phyloP scores from a whole-genome alignment of 2,888 invertebrate genomes.

The Brachyptera putata region DNA sequence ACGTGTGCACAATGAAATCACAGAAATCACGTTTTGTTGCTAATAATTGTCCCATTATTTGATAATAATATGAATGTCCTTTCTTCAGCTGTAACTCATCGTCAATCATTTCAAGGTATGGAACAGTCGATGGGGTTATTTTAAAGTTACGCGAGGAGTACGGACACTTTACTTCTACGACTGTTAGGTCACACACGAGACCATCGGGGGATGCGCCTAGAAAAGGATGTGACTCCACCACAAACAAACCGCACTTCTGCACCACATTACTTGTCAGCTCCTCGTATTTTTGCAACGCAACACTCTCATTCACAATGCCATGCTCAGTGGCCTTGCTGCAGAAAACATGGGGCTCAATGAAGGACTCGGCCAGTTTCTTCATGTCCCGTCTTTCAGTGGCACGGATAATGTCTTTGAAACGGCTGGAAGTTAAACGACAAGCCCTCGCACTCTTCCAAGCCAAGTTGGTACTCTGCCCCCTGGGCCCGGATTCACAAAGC shows the following conservation, averaged over 20 bases:
- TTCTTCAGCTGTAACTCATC: conserved; percentile 25
- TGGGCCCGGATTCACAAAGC: too few relatives aligned
- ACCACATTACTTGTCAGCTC: conserved; percentile 13
- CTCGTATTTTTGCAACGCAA: conserved; percentile 25
- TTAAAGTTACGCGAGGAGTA: conserved; percentile 16
- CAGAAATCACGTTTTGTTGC: conserved; percentile 28
- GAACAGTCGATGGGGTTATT: conserved; percentile 26
- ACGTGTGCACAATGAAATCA: conserved; percentile 29
- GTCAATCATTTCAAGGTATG: conserved; percentile 24
- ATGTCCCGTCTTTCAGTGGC: conserved; percentile 8
- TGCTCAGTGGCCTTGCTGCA: conserved; percentile 23
- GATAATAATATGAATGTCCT: conserved; percentile 26
- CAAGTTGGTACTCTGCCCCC: neutral
- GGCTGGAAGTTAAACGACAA: neutral
- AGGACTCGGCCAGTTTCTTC: neutral
- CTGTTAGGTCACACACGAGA: conserved; percentile 23
- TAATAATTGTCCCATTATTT: conserved; percentile 24
- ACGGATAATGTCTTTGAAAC: neutral
- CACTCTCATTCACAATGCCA: conserved; percentile 25
- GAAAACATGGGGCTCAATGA: neutral
- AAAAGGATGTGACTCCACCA: neutral
- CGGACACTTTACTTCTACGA: conserved; percentile 32
- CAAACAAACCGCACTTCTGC: conserved; percentile 19
- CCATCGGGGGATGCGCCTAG: conserved; percentile 31
- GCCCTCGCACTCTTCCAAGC: neutral